These are phyloP conservation scores for Clinocottus analis DNA, from an alignment of 2,113 vertebrate genomes.

Conservation along the genomic window DNA sequence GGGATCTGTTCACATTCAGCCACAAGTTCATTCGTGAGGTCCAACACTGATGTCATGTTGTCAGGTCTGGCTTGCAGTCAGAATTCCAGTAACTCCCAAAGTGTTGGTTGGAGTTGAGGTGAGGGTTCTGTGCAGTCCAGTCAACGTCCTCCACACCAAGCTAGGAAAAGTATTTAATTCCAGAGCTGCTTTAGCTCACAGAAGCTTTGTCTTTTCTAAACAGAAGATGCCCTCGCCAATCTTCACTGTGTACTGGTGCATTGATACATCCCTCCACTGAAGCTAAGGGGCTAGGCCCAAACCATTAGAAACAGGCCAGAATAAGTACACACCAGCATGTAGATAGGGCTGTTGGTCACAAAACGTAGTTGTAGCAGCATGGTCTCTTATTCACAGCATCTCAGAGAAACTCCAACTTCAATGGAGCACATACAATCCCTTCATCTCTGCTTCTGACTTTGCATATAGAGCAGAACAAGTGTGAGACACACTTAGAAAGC, in stretches of 20 bases:
- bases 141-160: not conserved
- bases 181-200: not conserved
- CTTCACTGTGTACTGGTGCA: not conserved
- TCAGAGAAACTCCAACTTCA: conserved; percentile 12
- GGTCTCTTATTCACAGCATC: not conserved
- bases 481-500: conserved; percentile 10
- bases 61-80: not conserved
- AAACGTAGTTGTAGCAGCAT: not conserved
- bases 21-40: not conserved
- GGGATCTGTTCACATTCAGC: not conserved
- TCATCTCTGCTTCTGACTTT: conserved; percentile 27
- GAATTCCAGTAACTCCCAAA: not conserved
- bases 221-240: not conserved
- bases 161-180: not conserved
- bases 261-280: not conserved
- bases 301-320: not conserved
- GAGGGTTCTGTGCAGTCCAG: not conserved
- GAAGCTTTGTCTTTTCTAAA: not conserved
- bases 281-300: not conserved
- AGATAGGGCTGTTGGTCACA: not conserved
- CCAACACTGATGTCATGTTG: not conserved
- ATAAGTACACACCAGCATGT: not conserved
- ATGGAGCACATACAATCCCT: conserved; percentile 10
- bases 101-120: not conserved
- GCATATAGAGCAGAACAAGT: conserved; percentile 27